A percentile compares a stretch with the other conserved stretches of the same genome.
These are phyloP conservation scores for Enchytraeus crypticus DNA, from an alignment of 2,888 invertebrate species.

Conservation along the genomic window DNA sequence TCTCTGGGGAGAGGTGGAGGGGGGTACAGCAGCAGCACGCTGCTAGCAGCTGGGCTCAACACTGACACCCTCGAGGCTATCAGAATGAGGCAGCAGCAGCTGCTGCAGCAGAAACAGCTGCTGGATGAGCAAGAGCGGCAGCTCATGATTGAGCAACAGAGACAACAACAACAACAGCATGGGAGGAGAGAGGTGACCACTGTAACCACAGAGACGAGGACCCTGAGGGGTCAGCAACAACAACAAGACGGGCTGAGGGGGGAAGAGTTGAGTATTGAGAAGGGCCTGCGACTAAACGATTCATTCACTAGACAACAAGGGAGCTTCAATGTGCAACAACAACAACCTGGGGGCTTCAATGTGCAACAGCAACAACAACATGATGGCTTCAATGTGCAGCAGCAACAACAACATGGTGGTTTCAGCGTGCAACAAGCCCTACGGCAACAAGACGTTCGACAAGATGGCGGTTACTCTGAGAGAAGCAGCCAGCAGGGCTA, in stretches of 20 bases:
- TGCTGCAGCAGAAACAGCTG: background rate
- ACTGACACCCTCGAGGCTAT: background rate
- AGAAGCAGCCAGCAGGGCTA: too few relatives aligned
- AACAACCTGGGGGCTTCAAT: background rate
- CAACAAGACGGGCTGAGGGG: too few relatives aligned
- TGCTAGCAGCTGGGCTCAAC: background rate
- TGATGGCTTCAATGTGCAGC: background rate
- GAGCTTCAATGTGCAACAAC: background rate
- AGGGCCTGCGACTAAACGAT: too few relatives aligned
- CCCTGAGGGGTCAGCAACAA: too few relatives aligned
- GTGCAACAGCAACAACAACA: background rate
- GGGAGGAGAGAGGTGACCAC: background rate
- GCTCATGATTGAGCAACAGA: conserved; percentile 9
- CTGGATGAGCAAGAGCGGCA: conserved; percentile 4
- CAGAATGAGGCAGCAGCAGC: background rate
- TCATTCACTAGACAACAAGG: too few relatives aligned
- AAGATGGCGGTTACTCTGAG: too few relatives aligned
- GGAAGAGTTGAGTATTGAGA: too few relatives aligned
- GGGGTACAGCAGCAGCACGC: conserved; percentile 4
- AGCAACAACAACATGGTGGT: conserved; percentile 1
- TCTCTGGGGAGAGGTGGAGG: background rate
- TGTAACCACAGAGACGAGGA: too few relatives aligned
- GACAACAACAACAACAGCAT: conserved; percentile 14
- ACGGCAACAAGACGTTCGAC: too few relatives aligned
- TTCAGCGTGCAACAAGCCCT: background rate